Percentiles rank a stretch among this genome's conserved stretches.
Evolutionary conservation across 53 echinoderm and acorn worm genomes (phyloP).

Genomic region (Zoroaster sp.): DNA sequence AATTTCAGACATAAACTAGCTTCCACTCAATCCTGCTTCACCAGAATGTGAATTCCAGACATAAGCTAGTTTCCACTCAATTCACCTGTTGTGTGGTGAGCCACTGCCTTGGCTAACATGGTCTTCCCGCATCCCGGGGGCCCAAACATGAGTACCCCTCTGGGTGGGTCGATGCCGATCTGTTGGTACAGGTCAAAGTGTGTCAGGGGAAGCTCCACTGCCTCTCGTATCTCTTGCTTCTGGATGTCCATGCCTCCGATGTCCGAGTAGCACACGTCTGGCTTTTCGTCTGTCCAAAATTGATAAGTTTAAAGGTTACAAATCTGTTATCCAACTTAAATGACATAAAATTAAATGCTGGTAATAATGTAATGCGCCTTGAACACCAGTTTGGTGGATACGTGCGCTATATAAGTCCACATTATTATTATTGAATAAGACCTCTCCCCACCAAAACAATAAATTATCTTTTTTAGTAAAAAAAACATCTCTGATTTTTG

Average conservation of each 20-base stretch:
- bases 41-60: background rate
- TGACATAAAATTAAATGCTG: too few species aligned
- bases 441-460: too few species aligned
- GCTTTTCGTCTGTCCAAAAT: slow-evolving; percentile 81
- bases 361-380: too few species aligned
- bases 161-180: slow-evolving; percentile 95
- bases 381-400: too few species aligned
- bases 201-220: slow-evolving; percentile 89
- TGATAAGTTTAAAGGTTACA: too few species aligned
- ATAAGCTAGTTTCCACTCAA: background rate
- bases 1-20: too few species aligned
- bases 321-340: too few species aligned
- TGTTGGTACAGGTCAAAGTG: slow-evolving; percentile 97
- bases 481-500: too few species aligned
- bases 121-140: slow-evolving; percentile 98
- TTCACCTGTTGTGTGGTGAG: slow-evolving; percentile 96
- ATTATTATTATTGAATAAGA: too few species aligned
- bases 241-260: slow-evolving; percentile 99
- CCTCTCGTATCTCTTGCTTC: slow-evolving; percentile 95
- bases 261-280: slow-evolving; percentile 93
- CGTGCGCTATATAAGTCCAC: too few species aligned
- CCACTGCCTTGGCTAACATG: slow-evolving; percentile 97
- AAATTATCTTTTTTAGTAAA: too few species aligned
- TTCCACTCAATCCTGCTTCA: too few species aligned
- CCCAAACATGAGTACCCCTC: slow-evolving; percentile 96